Evolutionary conservation across 2,888 invertebrate species (phyloP), one percentile per base, ranked within the genome.

Genomic region (Germaria angustata): DNA sequence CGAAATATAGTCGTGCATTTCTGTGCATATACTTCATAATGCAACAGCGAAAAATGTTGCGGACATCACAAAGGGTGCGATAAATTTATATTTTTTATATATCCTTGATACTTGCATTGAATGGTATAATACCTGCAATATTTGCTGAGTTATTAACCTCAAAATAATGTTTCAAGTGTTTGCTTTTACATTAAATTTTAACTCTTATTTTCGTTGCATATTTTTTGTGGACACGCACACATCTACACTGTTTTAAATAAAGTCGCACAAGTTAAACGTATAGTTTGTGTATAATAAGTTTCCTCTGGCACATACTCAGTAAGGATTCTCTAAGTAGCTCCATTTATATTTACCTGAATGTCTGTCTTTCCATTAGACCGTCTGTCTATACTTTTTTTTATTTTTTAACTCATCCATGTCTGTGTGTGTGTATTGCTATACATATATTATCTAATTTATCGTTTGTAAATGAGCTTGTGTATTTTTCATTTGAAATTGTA

Each of bases 291-390:
- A 32, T 49, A 71, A 9, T 17, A 55, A 20, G 55, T 46, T 51
- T 63, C 39, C 44, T 39, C 63, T 55, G 36, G 28, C 39, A 66
- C 9, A 34, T 41, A 41, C 66, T 46, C 66, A 36, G 55, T 61
- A 71, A 75, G 75, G 53, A 65, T 28, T 39, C 65, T 51, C 65
- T 71, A 75, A 82, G 75, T 82, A 53, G 82, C 78, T 75, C 36
- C 55, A 72, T 63, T 65, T 57, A 65, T 68, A 41, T 49, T 32
- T 36, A 59, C 15, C 20, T 55, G 36, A 4, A 28, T 49, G 46
- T 24, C 39, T 44, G 53, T 61, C 44, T 36, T 41, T 61, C 41
- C 17, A 44, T 34, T 55, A 39, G 9, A 49, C 44, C 22, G 20
- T 13, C 44, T 49, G 46, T 17, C 28, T 24, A n/a, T 24, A 7